phyloP scores from a whole-genome alignment of 1,140 invertebrate genomes.

The Lineus longissimus region DNA sequence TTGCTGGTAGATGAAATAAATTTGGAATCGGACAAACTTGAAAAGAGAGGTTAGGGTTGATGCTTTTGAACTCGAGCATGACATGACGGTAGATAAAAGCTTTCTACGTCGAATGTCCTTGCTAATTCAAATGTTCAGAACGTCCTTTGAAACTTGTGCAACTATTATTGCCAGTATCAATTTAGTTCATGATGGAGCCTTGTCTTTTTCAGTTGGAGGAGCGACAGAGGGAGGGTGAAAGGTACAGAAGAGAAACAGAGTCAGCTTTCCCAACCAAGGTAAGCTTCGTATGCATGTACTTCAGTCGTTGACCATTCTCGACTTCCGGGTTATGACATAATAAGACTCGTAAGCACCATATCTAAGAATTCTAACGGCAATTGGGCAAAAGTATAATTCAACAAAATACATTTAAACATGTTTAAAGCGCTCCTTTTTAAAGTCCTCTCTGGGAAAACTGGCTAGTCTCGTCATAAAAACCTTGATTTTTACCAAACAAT shows the following conservation, averaged over 20 bases:
- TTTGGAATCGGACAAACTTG: not conserved
- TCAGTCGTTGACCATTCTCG: not conserved
- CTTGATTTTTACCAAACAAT: too few relatives aligned
- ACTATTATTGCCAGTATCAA: not conserved
- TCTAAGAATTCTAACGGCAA: too few relatives aligned
- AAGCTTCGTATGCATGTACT: slow-evolving; percentile 5
- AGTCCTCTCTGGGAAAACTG: too few relatives aligned
- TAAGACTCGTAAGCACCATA: not conserved
- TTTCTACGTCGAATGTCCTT: not conserved
- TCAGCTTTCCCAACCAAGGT: slow-evolving; percentile 43
- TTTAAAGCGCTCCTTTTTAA: too few relatives aligned
- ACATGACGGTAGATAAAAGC: not conserved
- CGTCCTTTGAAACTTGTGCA: not conserved
- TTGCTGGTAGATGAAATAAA: too few relatives aligned
- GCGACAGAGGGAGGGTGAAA: slow-evolving; percentile 42
- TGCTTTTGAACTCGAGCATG: not conserved
- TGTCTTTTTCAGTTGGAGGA: slow-evolving; percentile 38
- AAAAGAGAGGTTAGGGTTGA: not conserved
- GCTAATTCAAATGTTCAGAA: not conserved
- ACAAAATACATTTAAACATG: too few relatives aligned
- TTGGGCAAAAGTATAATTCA: too few relatives aligned
- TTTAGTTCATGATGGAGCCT: not conserved
- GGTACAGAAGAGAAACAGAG: slow-evolving; percentile 39
- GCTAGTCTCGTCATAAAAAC: too few relatives aligned
- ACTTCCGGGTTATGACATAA: not conserved